Evolutionary conservation across 2,888 invertebrate species (phyloP).

Genomic region (Sphaeridia pumilis): DNA sequence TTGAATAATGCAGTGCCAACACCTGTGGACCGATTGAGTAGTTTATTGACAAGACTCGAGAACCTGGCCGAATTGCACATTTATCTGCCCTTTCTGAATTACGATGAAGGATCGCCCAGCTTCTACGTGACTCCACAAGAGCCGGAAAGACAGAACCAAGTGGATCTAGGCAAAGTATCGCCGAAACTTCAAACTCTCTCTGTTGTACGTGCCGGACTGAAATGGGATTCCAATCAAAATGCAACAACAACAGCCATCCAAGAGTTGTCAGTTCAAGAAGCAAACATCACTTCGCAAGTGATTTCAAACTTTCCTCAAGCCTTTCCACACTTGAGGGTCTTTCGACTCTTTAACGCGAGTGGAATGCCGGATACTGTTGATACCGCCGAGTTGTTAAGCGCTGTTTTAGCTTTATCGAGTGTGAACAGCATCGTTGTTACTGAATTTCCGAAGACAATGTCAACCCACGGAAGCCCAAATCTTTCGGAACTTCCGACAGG

Average conservation of each 20-base stretch:
- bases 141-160: neutral
- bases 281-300: neutral
- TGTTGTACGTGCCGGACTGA: neutral
- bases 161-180: neutral
- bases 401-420: neutral
- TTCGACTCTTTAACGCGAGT: neutral
- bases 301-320: neutral
- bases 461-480: neutral
- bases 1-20: neutral
- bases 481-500: neutral
- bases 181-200: neutral
- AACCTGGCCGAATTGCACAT: neutral
- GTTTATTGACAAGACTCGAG: neutral
- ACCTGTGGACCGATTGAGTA: neutral
- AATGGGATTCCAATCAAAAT: neutral
- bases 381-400: neutral
- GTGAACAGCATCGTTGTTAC: neutral
- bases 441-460: neutral
- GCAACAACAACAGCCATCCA: neutral
- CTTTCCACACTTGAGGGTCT: neutral
- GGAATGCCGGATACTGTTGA: neutral
- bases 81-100: neutral
- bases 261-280: neutral
- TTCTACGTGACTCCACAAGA: neutral
- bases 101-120: neutral